These are phyloP conservation scores for Dromococcyx pavoninus DNA, from an alignment of 2,797 vertebrate genomes.

Conservation along the genomic window DNA sequence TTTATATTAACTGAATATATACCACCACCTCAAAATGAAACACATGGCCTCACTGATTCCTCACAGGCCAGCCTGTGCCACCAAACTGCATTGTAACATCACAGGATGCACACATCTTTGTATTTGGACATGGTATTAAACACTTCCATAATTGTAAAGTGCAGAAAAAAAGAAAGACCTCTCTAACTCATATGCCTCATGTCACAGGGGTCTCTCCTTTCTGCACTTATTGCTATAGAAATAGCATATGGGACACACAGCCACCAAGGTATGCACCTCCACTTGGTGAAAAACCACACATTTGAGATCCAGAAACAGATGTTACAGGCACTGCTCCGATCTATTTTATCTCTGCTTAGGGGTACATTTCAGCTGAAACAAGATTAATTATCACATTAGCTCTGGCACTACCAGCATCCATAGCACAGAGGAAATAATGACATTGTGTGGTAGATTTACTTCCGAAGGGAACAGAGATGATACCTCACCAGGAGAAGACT, in stretches of 20 bases:
- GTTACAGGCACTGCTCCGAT: neutral
- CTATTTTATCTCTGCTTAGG: neutral
- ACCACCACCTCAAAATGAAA: neutral
- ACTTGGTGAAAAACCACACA: neutral
- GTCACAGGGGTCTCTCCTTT: neutral
- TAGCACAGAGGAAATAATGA: neutral
- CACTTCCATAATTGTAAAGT: neutral
- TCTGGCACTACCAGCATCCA: neutral
- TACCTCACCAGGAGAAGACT: neutral
- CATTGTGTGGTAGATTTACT: neutral
- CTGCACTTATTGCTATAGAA: neutral
- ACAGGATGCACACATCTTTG: neutral
- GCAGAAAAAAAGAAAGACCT: neutral
- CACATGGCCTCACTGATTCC: neutral
- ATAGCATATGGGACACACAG: neutral
- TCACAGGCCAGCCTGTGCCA: neutral
- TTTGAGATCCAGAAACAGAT: neutral
- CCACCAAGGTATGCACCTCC: neutral
- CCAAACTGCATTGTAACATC: neutral
- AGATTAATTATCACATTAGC: neutral
- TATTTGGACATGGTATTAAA: fast-evolving
- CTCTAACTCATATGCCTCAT: neutral
- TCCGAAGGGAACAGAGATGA: neutral
- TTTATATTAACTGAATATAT: neutral
- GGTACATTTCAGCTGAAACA: neutral